phyloP scores from a whole-genome alignment of 2,888 invertebrate species.

The Monochamus alternatus region DNA sequence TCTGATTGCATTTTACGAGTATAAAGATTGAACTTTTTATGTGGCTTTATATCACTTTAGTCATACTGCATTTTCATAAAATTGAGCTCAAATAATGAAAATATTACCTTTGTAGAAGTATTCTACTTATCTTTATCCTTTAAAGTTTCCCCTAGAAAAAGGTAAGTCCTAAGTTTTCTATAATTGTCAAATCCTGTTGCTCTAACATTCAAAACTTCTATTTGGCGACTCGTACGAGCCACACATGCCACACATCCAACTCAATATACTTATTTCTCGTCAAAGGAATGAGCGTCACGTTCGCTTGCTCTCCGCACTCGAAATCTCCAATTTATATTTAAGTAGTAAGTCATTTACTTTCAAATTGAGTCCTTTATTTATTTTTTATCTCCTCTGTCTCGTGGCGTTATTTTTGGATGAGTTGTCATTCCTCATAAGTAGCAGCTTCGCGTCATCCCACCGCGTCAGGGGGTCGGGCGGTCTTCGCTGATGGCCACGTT shows the following conservation, averaged over 20 bases:
- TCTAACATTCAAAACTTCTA: too few species aligned
- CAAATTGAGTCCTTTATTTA: constrained; percentile 65
- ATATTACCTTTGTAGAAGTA: too few species aligned
- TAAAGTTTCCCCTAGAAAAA: too few species aligned
- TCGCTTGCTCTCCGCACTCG: constrained; percentile 25
- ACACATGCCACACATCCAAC: not conserved
- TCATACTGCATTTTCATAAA: too few species aligned
- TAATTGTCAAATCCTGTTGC: too few species aligned
- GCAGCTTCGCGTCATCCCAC: constrained; percentile 24
- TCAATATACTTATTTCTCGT: constrained; percentile 26
- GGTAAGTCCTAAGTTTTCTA: too few species aligned
- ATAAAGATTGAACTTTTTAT: too few species aligned
- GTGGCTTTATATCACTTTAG: too few species aligned
- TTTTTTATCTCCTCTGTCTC: constrained; percentile 54
- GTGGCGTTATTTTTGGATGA: constrained; percentile 37
- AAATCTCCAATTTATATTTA: constrained; percentile 62
- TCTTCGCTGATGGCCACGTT: constrained; percentile 46
- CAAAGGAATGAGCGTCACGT: constrained; percentile 32
- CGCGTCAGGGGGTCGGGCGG: constrained; percentile 11
- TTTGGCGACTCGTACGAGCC: too few species aligned
- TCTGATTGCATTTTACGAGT: too few species aligned
- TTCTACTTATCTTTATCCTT: too few species aligned
- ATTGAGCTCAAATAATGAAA: too few species aligned
- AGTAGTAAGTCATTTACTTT: constrained; percentile 64
- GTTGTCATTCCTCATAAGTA: constrained; percentile 46